phyloP scores from a whole-genome alignment of 2,888 invertebrate species.

The Gari tellinella region DNA sequence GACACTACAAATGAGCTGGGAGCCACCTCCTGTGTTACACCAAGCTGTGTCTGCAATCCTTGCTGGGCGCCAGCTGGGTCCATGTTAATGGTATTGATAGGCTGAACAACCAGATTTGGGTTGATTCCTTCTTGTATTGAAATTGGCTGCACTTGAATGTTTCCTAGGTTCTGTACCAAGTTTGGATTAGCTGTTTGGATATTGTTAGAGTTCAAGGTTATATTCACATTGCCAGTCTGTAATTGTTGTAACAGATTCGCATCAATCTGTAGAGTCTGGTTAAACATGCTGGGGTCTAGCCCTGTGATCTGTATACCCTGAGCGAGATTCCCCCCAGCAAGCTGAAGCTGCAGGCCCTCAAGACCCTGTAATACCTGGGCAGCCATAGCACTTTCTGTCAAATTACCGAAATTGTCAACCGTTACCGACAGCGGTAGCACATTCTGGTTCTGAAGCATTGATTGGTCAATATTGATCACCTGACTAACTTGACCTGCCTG shows the following conservation, averaged over 20 bases:
- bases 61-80: conserved; percentile 49
- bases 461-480: conserved; percentile 73
- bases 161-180: conserved; percentile 67
- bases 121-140: conserved; percentile 69
- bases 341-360: conserved; percentile 83
- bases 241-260: conserved; percentile 85
- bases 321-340: conserved; percentile 77
- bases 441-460: conserved; percentile 66
- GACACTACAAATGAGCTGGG: conserved; percentile 58
- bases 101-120: conserved; percentile 81
- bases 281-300: conserved; percentile 82
- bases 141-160: conserved; percentile 70
- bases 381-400: conserved; percentile 69
- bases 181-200: conserved; percentile 66
- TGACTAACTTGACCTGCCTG: conserved; percentile 60
- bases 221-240: conserved; percentile 83
- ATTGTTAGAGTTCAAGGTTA: conserved; percentile 81
- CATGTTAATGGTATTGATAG: conserved; percentile 60
- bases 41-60: conserved; percentile 37
- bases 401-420: conserved; percentile 63
- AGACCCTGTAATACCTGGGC: conserved; percentile 79
- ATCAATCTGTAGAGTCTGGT: conserved; percentile 85
- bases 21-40: conserved; percentile 44
- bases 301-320: conserved; percentile 84
- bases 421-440: conserved; percentile 78